phyloP scores from a whole-genome alignment of 1,140 invertebrate genomes.

The Caenorhabditis briggsae region DNA sequence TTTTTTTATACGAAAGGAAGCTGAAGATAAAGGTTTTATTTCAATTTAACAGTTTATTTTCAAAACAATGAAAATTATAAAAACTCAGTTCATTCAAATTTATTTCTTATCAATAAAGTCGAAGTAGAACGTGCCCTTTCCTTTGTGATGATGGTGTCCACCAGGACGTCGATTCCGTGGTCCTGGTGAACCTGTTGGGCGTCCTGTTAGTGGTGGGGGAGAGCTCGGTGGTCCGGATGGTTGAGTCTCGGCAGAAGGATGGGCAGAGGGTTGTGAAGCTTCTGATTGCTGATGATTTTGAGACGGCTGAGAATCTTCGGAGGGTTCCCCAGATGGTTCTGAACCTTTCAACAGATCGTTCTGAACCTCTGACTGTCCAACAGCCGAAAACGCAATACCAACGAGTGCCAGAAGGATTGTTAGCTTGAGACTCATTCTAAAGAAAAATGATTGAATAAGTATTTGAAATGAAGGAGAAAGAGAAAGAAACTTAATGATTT shows the following conservation, averaged over 20 bases:
- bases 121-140: too few species aligned
- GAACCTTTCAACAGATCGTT: not conserved
- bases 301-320: not conserved
- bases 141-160: too few species aligned
- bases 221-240: not conserved
- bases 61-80: too few species aligned
- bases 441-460: not conserved
- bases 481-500: conserved; percentile 2
- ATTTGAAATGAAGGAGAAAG: not conserved
- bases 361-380: not conserved
- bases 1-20: too few species aligned
- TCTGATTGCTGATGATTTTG: not conserved
- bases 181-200: too few species aligned
- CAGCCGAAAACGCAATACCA: not conserved
- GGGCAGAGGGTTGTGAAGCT: not conserved
- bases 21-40: too few species aligned
- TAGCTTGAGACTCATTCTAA: conserved; percentile 11
- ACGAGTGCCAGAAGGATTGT: not conserved
- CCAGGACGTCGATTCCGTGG: too few species aligned
- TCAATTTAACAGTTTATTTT: too few species aligned
- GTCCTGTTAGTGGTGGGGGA: too few species aligned
- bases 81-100: too few species aligned
- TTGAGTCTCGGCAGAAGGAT: not conserved
- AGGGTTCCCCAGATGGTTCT: not conserved
- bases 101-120: too few species aligned